Evolutionary conservation across 2,113 vertebrate genomes (phyloP), one percentile per base, ranked within the genome.

Genomic region (Gymnarchus niloticus): DNA sequence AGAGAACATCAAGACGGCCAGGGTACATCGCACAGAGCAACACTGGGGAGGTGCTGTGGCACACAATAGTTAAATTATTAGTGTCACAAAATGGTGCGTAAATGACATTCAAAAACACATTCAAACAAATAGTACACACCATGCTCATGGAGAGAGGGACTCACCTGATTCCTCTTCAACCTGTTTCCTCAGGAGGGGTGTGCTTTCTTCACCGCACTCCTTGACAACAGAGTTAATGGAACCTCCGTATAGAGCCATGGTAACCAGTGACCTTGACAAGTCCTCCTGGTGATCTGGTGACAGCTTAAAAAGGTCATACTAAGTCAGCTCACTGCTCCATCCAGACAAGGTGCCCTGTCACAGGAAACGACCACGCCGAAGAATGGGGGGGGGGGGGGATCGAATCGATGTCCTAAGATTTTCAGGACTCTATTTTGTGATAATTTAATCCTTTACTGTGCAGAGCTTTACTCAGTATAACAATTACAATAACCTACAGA

Each of bases 1-100:
- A 0, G 96, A 19, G 88, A 96, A 96, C 96, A 96, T 95, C 89
- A 97, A 89, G 86, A 94, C 0, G 82, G 96, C 95, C 89, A 97
- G 93, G 84, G 92, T 94, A 73, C 91, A 92, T 76, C 96, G 95
- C 1, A 92, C 85, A 0, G 96, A 96, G 89, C 96, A 96, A 91
- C 94, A 96, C 92, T 87, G 84, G 1, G 91, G 91, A 81, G 91
- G 89, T 33, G 87, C 92, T 93, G 91, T 51, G 33, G 84, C 56
- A 88, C 52, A 86, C 2, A 56, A 33, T 51, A 77, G 61, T 28
- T 83, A 80, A 49, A 84, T 6, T 1, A 12, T 21, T 46, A 51
- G 69, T 76, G 19, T 37, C 41, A 41, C 56, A 4, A 28, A 76
- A n/a, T n/a, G n/a, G n/a, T n/a, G 25, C 33, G 25, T 57, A 12